Evolutionary conservation across 2,113 vertebrate species (phyloP), one percentile per base, ranked within the genome.

Genomic region (Pimephales promelas): DNA sequence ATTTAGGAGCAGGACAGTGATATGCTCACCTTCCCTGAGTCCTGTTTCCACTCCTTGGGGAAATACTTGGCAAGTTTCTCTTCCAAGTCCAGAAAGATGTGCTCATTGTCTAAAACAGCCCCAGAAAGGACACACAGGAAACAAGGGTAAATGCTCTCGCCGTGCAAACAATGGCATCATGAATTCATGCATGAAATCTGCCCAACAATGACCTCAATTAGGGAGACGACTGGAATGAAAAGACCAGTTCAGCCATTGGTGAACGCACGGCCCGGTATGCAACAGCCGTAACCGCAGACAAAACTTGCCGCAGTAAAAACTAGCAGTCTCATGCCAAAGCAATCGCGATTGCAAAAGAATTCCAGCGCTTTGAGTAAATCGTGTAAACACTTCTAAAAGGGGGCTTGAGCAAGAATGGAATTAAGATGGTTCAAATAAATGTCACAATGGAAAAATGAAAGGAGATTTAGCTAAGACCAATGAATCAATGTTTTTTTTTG

Each of bases 51-150:
- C 79, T 97, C 96, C 91, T 96, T 96, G 5, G 93, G 90, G 83
- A 98, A 97, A 90, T 96, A 97, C 87, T 95, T 96, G 52, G 91
- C 94, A 76, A 98, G 94, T 83, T 96, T 97, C 90, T 96, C 96
- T 64, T 96, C 95, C 92, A 97, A 85, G 85, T 98, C 96, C 88
- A 97, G 90, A 88, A 97, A 98, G 81, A 97, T 91, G 83, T 96
- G 94, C 85, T 97, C 96, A 61, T 96, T 95, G 91, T 97, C 96
- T 98, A 83, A 22, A 20, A 86, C 84, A 79, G 20, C 59, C 36
- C 36, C 43, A 4, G 61, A 66, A 90, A 87, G 81, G 73, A 88
- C 61, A 90, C 86, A 84, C 56, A 74, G 84, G 75, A 88, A 86
- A 89, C 71, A 83, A 88, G 61, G 8, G n/a, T 62, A 26, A 83